Conservation (phyloP, 2,797 vertebrate genomes). For the Molothrus ater region DNA sequence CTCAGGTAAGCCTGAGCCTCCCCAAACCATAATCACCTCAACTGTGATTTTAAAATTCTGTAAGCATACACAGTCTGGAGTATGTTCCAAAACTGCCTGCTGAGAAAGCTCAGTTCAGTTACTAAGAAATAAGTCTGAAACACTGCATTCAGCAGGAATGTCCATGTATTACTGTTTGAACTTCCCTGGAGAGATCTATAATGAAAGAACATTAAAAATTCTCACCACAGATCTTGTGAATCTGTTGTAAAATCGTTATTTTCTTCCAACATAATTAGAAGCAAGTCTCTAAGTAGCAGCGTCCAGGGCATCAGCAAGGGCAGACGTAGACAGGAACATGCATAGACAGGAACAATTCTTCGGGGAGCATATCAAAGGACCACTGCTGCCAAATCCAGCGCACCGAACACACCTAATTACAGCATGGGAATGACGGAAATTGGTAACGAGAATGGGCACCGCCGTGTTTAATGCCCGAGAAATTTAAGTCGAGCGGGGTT, state of each 20-base stretch:
- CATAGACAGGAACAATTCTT: not conserved
- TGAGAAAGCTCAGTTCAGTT: not conserved
- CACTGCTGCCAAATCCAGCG: not conserved
- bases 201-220: conserved; percentile 49
- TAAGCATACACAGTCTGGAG: not conserved
- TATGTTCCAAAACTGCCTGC: not conserved
- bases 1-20: not conserved
- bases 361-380: not conserved
- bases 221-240: not conserved
- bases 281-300: not conserved
- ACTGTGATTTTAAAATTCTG: not conserved
- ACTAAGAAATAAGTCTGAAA: not conserved
- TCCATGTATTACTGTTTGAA: not conserved
- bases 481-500: not conserved
- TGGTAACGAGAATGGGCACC: not conserved
- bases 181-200: conserved; percentile 12
- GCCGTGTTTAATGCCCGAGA: not conserved
- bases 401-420: not conserved
- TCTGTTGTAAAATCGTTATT: conserved; percentile 25
- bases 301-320: not conserved
- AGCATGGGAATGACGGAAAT: fast-evolving
- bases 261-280: conserved; percentile 1
- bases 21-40: not conserved
- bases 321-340: too few relatives aligned
- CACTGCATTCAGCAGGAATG: not conserved